Evolutionary conservation across 1,140 invertebrate genomes (phyloP).

Genomic region (Drosophila yakuba): DNA sequence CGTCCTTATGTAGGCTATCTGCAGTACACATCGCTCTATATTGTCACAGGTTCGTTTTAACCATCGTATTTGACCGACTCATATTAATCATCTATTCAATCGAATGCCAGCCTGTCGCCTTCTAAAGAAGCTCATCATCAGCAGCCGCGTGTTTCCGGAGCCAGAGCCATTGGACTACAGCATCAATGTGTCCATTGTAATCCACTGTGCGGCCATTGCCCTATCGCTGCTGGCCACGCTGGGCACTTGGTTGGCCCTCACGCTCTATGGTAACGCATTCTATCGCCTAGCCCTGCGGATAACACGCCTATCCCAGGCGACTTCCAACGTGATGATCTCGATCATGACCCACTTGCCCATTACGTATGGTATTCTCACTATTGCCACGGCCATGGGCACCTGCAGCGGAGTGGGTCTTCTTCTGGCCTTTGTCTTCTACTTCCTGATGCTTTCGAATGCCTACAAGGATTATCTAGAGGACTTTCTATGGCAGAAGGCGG

Average conservation of each 20-base stretch:
- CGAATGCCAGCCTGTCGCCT: conserved; percentile 59
- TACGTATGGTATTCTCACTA: conserved; percentile 75
- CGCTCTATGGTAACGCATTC: conserved; percentile 60
- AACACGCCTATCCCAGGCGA: conserved; percentile 41
- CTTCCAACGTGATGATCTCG: conserved; percentile 73
- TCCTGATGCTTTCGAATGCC: conserved; percentile 88
- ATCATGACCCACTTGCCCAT: conserved; percentile 82
- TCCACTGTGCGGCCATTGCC: conserved; percentile 68
- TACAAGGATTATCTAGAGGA: conserved; percentile 91
- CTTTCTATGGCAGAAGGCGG: conserved; percentile 86
- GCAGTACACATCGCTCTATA: conserved; percentile 69
- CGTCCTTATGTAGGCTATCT: conserved; percentile 60
- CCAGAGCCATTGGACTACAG: conserved; percentile 59
- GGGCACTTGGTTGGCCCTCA: conserved; percentile 56
- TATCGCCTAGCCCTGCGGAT: conserved; percentile 59
- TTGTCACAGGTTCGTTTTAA: conserved; percentile 66
- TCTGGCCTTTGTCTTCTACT: conserved; percentile 86
- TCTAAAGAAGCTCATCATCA: conserved; percentile 62
- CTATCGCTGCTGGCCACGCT: conserved; percentile 55
- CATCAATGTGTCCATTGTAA: conserved; percentile 69
- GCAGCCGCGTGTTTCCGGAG: conserved; percentile 37
- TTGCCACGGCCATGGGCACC: conserved; percentile 70
- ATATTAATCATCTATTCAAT: neutral
- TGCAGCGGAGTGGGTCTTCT: conserved; percentile 85
- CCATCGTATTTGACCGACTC: neutral